Evolutionary conservation across 1,140 invertebrate species (phyloP).

Genomic region (Procambarus clarkii): DNA sequence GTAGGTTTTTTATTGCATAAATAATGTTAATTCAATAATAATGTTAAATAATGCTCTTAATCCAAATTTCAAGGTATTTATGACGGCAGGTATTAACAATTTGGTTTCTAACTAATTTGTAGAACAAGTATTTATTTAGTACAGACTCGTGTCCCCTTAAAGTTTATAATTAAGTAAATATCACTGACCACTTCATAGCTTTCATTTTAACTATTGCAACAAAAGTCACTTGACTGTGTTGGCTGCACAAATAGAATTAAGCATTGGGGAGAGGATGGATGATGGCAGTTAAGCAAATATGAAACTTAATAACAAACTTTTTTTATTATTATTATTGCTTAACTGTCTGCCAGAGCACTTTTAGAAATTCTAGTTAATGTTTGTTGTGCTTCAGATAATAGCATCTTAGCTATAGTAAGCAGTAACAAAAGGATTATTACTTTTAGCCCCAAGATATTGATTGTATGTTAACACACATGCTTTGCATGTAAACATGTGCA

Average conservation of each 20-base stretch:
- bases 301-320: background rate
- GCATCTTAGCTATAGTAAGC: conserved; percentile 7
- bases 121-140: too few species aligned
- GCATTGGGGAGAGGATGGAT: conserved; percentile 8
- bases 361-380: background rate
- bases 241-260: conserved; percentile 6
- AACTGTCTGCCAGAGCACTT: conserved; percentile 11
- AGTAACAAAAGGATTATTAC: background rate
- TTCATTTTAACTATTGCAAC: background rate
- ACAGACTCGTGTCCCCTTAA: background rate
- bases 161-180: background rate
- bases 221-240: background rate
- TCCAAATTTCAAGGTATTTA: too few species aligned
- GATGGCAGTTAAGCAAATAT: conserved; percentile 1
- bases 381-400: background rate
- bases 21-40: too few species aligned
- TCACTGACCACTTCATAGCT: background rate
- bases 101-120: too few species aligned
- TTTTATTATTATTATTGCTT: background rate
- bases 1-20: too few species aligned
- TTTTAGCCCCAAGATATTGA: background rate
- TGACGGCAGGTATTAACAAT: too few species aligned
- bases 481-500: background rate
- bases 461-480: conserved; percentile 2
- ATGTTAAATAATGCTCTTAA: too few species aligned